Conservation (phyloP, 1,140 invertebrate species). For the Subanguina moxae region DNA sequence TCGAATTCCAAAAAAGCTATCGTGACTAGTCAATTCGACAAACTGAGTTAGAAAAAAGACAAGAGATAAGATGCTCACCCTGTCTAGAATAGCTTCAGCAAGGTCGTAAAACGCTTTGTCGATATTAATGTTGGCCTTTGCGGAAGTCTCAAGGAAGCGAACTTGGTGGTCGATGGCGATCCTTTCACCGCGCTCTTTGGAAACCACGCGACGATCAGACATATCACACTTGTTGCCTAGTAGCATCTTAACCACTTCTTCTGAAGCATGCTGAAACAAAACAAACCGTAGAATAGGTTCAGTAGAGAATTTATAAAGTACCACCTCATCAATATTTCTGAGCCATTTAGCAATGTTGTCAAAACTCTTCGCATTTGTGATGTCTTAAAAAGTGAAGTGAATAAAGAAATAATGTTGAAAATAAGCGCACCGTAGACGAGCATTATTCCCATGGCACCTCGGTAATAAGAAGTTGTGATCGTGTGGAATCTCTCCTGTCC, state of each 20-base stretch:
- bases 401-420: neutral
- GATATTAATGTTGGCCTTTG: conserved; percentile 95
- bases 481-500: conserved; percentile 91
- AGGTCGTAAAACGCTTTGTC: conserved; percentile 93
- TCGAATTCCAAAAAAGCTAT: too few species aligned
- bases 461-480: conserved; percentile 93
- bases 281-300: too few species aligned
- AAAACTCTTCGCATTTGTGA: conserved; percentile 94
- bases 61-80: conserved; percentile 61
- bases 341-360: conserved; percentile 98
- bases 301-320: too few species aligned
- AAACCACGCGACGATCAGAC: conserved; percentile 89
- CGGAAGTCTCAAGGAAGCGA: conserved; percentile 96
- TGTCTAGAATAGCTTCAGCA: conserved; percentile 89
- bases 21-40: too few species aligned
- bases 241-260: conserved; percentile 99
- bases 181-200: conserved; percentile 82
- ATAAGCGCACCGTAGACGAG: conserved; percentile 2
- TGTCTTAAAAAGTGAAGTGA: conserved; percentile 79
- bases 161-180: conserved; percentile 96
- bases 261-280: conserved; percentile 88
- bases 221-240: conserved; percentile 99
- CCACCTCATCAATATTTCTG: conserved; percentile 87
- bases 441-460: conserved; percentile 96
- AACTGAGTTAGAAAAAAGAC: conserved; percentile 45